phyloP scores from a whole-genome alignment of 2,888 invertebrate genomes.

The Hydraecia micacea region DNA sequence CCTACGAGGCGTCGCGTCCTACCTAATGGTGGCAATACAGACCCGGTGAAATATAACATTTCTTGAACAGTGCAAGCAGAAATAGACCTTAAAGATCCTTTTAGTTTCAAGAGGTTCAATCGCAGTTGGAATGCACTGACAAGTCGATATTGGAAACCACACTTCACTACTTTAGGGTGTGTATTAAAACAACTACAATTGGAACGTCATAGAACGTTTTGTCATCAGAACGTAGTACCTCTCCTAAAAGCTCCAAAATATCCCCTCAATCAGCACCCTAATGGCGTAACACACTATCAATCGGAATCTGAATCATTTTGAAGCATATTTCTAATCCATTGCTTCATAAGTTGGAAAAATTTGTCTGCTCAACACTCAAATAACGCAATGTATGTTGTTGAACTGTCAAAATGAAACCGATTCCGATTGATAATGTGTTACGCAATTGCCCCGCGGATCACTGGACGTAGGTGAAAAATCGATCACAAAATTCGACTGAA shows the following conservation, averaged over 20 bases:
- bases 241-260: neutral
- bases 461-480: neutral
- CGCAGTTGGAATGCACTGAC: neutral
- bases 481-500: neutral
- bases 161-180: neutral
- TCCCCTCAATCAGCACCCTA: too few relatives aligned
- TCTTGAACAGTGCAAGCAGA: neutral
- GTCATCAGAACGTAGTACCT: neutral
- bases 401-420: too few relatives aligned
- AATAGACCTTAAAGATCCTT: neutral
- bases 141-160: neutral
- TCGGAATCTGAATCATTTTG: too few relatives aligned
- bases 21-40: neutral
- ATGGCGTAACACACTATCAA: too few relatives aligned
- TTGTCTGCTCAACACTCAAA: too few relatives aligned
- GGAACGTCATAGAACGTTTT: neutral
- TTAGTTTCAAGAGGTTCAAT: slow-evolving; percentile 2
- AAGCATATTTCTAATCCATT: too few relatives aligned
- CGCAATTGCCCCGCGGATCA: too few relatives aligned
- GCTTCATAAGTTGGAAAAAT: too few relatives aligned
- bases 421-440: too few relatives aligned
- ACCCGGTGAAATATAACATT: neutral
- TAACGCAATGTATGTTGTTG: too few relatives aligned
- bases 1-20: neutral
- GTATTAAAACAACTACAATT: neutral